phyloP scores from a whole-genome alignment of 1,140 invertebrate species.

The Parasteatoda tepidariorum region DNA sequence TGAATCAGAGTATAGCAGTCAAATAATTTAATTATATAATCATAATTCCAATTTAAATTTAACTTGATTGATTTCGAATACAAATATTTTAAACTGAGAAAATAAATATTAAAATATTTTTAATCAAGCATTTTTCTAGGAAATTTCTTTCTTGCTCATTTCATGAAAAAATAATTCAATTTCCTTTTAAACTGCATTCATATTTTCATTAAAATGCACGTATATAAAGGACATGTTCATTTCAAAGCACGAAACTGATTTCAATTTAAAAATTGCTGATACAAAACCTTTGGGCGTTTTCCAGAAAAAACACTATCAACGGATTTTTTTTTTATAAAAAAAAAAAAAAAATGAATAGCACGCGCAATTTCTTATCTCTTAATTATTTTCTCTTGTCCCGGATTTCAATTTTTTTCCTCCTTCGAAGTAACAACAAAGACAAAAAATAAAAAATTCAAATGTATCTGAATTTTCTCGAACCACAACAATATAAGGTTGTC shows the following conservation, averaged over 20 bases:
- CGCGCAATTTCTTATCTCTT: conserved; percentile 53
- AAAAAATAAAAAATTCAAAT: neutral
- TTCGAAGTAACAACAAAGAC: neutral
- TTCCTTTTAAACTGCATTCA: too few relatives aligned
- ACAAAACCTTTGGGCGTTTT: conserved; percentile 43
- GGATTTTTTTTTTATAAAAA: conserved; percentile 6
- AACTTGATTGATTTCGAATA: too few relatives aligned
- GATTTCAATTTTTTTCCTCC: neutral
- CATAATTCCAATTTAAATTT: too few relatives aligned
- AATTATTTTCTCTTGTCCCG: conserved; percentile 57
- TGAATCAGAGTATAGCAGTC: too few relatives aligned
- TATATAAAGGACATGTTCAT: too few relatives aligned
- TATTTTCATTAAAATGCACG: too few relatives aligned
- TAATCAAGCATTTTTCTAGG: too few relatives aligned
- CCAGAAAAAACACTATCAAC: conserved; percentile 16
- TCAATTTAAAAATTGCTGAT: conserved; percentile 53
- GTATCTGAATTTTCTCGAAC: conserved; percentile 24
- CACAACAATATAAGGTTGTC: conserved; percentile 41
- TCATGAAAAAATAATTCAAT: too few relatives aligned
- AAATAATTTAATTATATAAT: too few relatives aligned
- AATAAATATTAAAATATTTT: too few relatives aligned
- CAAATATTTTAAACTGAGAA: too few relatives aligned
- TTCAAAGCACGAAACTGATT: conserved; percentile 24
- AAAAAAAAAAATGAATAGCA: neutral
- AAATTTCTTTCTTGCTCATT: too few relatives aligned